Evolutionary conservation across 2,888 invertebrate species (phyloP).

Genomic region (Serrognathus titanus): DNA sequence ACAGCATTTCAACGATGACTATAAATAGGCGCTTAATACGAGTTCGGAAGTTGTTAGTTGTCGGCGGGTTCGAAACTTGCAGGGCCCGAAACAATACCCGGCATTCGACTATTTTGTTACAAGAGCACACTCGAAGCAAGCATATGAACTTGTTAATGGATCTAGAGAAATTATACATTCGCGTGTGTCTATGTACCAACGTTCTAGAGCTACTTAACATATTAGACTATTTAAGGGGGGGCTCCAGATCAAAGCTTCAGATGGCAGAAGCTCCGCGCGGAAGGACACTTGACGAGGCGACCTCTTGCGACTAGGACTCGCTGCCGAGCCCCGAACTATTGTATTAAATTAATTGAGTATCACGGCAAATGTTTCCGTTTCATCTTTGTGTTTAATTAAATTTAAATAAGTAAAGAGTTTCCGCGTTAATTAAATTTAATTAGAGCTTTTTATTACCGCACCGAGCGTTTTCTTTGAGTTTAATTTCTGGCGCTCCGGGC

Average conservation of each 20-base stretch:
- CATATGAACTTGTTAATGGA: conserved; percentile 21
- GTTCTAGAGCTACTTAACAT: conserved; percentile 26
- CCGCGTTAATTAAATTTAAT: conserved; percentile 20
- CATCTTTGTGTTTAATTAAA: conserved; percentile 24
- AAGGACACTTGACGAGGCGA: conserved; percentile 29
- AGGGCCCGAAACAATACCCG: conserved; percentile 6
- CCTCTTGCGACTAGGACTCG: conserved; percentile 13
- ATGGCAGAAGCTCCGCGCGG: conserved; percentile 25
- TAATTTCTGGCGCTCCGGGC: conserved; percentile 6
- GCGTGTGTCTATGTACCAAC: conserved; percentile 21
- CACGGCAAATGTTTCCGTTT: conserved; percentile 27
- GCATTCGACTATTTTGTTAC: conserved; percentile 13
- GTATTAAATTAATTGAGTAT: conserved; percentile 30
- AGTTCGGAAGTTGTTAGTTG: neutral
- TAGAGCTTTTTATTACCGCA: conserved; percentile 19
- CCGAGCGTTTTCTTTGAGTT: conserved; percentile 21
- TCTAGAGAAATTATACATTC: conserved; percentile 25
- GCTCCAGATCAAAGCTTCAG: conserved; percentile 30
- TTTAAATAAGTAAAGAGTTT: conserved; percentile 19
- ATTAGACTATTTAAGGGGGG: conserved; percentile 25
- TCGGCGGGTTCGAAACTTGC: conserved; percentile 9
- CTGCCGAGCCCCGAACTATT: conserved; percentile 21
- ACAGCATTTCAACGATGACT: neutral
- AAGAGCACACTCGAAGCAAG: neutral
- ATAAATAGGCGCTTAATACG: neutral